Evolutionary conservation across 1,140 invertebrate genomes (phyloP).

Genomic region (Drosophila arizonae): DNA sequence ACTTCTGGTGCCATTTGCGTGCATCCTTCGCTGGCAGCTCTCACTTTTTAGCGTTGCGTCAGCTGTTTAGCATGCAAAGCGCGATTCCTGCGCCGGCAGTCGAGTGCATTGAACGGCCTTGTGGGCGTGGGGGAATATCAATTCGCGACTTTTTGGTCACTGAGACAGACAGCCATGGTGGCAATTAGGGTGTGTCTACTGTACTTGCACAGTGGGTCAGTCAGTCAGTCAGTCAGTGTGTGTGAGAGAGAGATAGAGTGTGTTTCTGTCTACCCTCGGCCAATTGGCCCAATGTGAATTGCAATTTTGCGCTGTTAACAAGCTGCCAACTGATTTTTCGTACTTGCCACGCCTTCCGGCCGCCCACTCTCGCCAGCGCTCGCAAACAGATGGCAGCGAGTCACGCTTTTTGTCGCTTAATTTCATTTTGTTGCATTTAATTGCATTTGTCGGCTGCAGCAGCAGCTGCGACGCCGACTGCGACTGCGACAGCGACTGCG

Average conservation of each 20-base stretch:
- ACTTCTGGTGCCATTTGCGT: not conserved
- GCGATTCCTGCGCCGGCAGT: not conserved
- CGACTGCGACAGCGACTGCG: not conserved
- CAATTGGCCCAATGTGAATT: too few relatives aligned
- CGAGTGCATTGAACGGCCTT: constrained; percentile 45
- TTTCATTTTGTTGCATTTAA: constrained; percentile 77
- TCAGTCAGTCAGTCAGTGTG: not conserved
- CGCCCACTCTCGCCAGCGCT: not conserved
- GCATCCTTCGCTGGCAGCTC: not conserved
- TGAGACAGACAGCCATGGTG: not conserved
- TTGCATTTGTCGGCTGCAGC: constrained; percentile 48
- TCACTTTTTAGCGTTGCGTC: not conserved
- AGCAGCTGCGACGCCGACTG: not conserved
- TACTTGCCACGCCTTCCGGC: constrained; percentile 11
- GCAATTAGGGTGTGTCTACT: constrained; percentile 33
- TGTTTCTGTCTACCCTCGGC: too few relatives aligned
- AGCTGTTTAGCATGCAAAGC: constrained; percentile 36
- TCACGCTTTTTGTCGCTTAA: constrained; percentile 69
- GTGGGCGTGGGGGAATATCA: constrained; percentile 25
- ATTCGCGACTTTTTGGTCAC: constrained; percentile 18
- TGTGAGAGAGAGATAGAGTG: not conserved
- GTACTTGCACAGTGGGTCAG: not conserved
- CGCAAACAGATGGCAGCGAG: constrained; percentile 26
- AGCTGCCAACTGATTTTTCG: constrained; percentile 51
- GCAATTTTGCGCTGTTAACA: constrained; percentile 2